A percentile compares a stretch with the other conserved stretches of the same genome.
Conservation (phyloP, 1,140 invertebrate species). For the Tribolium madens region DNA sequence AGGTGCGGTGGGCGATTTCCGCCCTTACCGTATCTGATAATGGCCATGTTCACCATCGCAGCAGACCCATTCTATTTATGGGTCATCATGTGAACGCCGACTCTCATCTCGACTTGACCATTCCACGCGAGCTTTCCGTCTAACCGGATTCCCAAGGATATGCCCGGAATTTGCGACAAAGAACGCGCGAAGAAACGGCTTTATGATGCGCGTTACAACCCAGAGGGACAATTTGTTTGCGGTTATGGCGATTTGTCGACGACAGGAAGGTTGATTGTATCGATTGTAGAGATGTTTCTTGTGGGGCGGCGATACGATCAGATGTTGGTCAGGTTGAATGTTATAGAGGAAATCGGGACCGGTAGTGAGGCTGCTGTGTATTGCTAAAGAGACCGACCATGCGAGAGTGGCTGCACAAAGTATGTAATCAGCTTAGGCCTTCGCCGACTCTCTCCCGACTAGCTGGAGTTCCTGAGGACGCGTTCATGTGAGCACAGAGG, state of each 20-base stretch:
- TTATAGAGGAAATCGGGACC: constrained; percentile 38
- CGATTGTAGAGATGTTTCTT: constrained; percentile 29
- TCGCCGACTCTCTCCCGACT: constrained; percentile 46
- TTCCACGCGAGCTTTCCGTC: constrained; percentile 18
- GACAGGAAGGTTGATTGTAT: constrained; percentile 41
- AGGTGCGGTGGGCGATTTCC: constrained; percentile 54
- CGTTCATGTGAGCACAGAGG: constrained; percentile 60
- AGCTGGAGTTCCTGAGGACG: constrained; percentile 61
- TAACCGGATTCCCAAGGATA: constrained; percentile 48
- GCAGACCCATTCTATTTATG: constrained; percentile 57
- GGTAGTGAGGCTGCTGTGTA: constrained; percentile 40
- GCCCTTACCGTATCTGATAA: constrained; percentile 59
- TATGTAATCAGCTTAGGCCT: constrained; percentile 63
- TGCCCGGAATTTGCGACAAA: not conserved
- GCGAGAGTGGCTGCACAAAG: constrained; percentile 61
- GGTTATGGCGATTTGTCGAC: constrained; percentile 32
- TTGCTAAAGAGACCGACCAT: constrained; percentile 55
- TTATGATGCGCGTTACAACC: not conserved
- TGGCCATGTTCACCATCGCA: constrained; percentile 52
- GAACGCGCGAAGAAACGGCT: not conserved
- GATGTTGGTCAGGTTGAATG: constrained; percentile 39
- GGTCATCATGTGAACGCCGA: constrained; percentile 54
- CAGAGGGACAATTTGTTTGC: constrained; percentile 24
- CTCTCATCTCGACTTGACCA: constrained; percentile 42
- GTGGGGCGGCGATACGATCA: constrained; percentile 34